Conservation (phyloP, 1,140 invertebrate species). For the Zaprionus nigranus region DNA sequence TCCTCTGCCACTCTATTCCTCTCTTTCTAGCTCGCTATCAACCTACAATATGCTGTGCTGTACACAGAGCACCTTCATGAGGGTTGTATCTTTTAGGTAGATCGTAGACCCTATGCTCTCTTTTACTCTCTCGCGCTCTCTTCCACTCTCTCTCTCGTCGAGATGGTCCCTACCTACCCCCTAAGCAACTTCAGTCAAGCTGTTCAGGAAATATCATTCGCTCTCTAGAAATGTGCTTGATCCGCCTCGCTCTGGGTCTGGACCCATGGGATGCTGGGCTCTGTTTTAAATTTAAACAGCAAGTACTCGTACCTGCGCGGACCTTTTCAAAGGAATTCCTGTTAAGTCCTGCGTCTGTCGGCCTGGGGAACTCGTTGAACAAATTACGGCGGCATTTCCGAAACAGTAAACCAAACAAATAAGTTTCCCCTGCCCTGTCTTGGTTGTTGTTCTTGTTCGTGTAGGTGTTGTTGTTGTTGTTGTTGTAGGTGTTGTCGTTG, state of each 20-base stretch:
- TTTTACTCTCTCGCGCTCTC: constrained; percentile 10
- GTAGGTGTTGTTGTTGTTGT: constrained; percentile 30
- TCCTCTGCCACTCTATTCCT: not conserved
- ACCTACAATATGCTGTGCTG: constrained; percentile 20
- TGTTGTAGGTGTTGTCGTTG: constrained; percentile 29
- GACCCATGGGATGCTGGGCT: constrained; percentile 21
- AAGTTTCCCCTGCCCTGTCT: constrained; percentile 28
- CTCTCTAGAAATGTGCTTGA: constrained; percentile 49
- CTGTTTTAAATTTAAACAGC: constrained; percentile 46
- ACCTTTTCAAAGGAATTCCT: constrained; percentile 39
- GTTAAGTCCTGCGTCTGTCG: constrained; percentile 15
- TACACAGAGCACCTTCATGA: constrained; percentile 22
- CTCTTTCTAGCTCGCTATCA: constrained; percentile 5
- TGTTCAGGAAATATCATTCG: constrained; percentile 57
- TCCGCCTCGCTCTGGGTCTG: constrained; percentile 41
- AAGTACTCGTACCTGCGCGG: constrained; percentile 39
- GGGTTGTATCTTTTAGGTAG: constrained; percentile 35
- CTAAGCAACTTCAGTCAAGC: not conserved
- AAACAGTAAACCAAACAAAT: constrained; percentile 65
- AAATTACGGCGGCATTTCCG: constrained; percentile 69
- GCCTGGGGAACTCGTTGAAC: constrained; percentile 52
- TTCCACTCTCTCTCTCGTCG: not conserved
- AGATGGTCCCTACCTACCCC: constrained; percentile 27
- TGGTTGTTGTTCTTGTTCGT: not conserved
- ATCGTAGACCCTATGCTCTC: constrained; percentile 1